These are phyloP conservation scores for Bellardia pandia DNA, from an alignment of 2,888 invertebrate genomes.

Conservation along the genomic window DNA sequence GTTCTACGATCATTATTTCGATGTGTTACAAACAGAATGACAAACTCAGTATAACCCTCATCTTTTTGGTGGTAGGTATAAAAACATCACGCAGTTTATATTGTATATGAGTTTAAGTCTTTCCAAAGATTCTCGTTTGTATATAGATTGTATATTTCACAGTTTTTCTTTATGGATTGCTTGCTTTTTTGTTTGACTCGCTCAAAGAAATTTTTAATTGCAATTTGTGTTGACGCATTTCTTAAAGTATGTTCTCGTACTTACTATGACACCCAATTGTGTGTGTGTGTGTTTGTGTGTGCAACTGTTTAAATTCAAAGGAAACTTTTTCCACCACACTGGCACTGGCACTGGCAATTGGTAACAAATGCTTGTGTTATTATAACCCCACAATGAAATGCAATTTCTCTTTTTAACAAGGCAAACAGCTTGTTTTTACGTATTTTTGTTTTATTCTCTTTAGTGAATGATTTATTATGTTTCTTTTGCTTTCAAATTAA, in stretches of 20 bases:
- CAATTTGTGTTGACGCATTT: conserved; percentile 55
- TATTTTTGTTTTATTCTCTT: conserved; percentile 12
- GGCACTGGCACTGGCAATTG: conserved; percentile 25
- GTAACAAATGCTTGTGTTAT: conserved; percentile 31
- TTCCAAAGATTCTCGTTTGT: background rate
- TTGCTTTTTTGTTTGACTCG: background rate
- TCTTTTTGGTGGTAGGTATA: no score
- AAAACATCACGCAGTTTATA: background rate
- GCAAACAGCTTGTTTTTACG: conserved; percentile 44
- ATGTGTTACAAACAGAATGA: no score
- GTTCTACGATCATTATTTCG: no score
- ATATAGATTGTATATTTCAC: background rate
- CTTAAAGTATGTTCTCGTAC: conserved; percentile 36
- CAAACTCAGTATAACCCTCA: no score
- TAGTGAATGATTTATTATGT: conserved; percentile 60
- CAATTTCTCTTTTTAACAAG: conserved; percentile 40
- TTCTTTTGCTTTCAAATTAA: conserved; percentile 29
- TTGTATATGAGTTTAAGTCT: background rate
- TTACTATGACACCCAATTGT: background rate
- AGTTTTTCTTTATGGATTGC: conserved; percentile 6
- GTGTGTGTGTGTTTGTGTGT: background rate
- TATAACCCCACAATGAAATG: conserved; percentile 24
- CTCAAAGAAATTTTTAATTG: conserved; percentile 55
- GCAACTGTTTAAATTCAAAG: conserved; percentile 40
- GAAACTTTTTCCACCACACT: background rate